Percentiles rank a stretch among this genome's conserved stretches.
Conservation (phyloP, 2,797 vertebrate genomes). For the Morelia viridis region DNA sequence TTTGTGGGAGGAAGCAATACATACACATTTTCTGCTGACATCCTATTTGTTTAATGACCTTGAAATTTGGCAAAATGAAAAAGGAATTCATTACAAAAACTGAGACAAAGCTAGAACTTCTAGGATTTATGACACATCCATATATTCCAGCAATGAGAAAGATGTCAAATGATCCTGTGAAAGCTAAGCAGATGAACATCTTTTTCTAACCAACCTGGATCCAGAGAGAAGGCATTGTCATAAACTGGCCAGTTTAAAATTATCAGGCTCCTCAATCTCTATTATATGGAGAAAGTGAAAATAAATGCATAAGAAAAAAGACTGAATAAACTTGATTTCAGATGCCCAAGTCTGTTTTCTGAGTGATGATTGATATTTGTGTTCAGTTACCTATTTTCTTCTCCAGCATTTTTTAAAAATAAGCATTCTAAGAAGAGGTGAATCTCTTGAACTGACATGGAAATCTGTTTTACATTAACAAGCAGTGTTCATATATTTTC, state of each 20-base stretch:
- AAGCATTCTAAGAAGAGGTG: background rate
- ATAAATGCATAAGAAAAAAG: background rate
- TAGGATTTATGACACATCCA: background rate
- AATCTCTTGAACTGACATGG: background rate
- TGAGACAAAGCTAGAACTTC: background rate
- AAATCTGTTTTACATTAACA: background rate
- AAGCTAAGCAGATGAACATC: background rate
- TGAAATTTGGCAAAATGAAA: conserved; percentile 12
- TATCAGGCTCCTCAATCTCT: background rate
- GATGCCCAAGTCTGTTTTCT: background rate
- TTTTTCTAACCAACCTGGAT: background rate
- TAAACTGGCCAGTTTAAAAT: background rate
- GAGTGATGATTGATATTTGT: background rate
- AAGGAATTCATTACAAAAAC: background rate
- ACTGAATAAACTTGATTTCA: background rate
- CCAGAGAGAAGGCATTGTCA: background rate
- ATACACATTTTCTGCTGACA: background rate
- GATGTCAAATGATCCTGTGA: background rate
- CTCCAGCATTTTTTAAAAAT: background rate
- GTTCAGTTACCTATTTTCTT: background rate
- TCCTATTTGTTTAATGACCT: background rate
- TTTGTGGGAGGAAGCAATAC: conserved; percentile 22
- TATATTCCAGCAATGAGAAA: background rate
- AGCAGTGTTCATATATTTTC: background rate
- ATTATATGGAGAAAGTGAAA: background rate